phyloP scores from a whole-genome alignment of 1,140 invertebrate species.

The Tetragnatha versicolor region DNA sequence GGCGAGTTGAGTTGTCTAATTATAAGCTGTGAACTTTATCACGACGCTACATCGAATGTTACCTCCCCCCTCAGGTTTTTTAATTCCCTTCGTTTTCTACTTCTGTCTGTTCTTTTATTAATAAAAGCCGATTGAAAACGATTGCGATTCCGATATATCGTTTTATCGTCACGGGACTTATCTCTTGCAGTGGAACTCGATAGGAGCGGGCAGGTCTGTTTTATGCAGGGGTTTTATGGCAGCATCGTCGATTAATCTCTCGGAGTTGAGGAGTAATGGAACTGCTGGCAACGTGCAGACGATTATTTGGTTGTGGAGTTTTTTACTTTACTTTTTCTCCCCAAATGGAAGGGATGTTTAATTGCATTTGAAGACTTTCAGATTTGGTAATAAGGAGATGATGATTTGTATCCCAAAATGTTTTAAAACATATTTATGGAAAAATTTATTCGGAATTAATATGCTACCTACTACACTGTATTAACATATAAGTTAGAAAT shows the following conservation, averaged over 20 bases:
- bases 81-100: background rate
- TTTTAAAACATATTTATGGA: too few relatives aligned
- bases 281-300: too few relatives aligned
- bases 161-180: constrained; percentile 33
- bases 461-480: too few relatives aligned
- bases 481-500: too few relatives aligned
- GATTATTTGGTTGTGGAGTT: too few relatives aligned
- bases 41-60: constrained; percentile 14
- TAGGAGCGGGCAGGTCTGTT: background rate
- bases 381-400: too few relatives aligned
- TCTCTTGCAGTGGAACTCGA: constrained; percentile 31
- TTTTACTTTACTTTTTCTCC: too few relatives aligned
- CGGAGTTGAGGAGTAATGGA: background rate
- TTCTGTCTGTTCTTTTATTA: constrained; percentile 25
- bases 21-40: constrained; percentile 45
- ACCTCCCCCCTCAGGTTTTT: background rate
- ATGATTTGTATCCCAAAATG: too few relatives aligned
- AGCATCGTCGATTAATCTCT: constrained; percentile 40
- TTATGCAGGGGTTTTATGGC: constrained; percentile 27
- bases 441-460: too few relatives aligned
- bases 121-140: constrained; percentile 46
- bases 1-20: constrained; percentile 43
- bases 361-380: too few relatives aligned
- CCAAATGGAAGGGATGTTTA: too few relatives aligned
- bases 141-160: constrained; percentile 32